Evolutionary conservation across 2,113 vertebrate species (phyloP).

Genomic region (Gopherus evgoodei): DNA sequence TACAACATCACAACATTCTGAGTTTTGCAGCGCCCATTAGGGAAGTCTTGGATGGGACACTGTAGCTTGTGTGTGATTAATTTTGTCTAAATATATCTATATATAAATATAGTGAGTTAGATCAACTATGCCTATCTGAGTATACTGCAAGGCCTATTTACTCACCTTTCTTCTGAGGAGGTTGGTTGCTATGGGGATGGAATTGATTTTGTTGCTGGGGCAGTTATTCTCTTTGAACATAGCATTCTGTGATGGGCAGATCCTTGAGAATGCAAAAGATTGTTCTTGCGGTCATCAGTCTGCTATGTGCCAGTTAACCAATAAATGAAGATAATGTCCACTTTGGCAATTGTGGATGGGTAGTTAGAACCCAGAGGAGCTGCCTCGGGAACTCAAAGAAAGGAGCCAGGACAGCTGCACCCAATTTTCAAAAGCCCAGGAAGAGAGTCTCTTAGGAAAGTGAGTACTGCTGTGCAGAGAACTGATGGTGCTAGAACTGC

Average conservation of each 20-base stretch:
- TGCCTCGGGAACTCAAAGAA: neutral
- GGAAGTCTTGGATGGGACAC: constrained; percentile 51
- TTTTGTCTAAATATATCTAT: neutral
- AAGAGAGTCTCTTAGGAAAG: neutral
- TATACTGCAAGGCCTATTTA: neutral
- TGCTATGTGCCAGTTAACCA: neutral
- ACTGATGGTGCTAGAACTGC: neutral
- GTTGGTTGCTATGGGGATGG: neutral
- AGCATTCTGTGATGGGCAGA: neutral
- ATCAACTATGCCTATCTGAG: neutral
- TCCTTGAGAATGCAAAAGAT: neutral
- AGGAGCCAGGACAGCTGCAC: neutral
- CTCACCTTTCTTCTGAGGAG: neutral
- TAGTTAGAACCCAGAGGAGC: neutral
- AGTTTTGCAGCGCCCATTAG: constrained; percentile 61
- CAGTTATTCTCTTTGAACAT: neutral
- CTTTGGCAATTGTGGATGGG: neutral
- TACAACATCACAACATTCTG: constrained; percentile 39
- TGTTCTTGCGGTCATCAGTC: neutral
- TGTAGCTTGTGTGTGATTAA: constrained; percentile 62
- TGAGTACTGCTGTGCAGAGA: neutral
- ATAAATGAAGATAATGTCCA: neutral
- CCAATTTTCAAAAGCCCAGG: too few species aligned
- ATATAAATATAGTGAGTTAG: neutral
- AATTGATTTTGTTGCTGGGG: neutral